Conservation (phyloP, 2,113 vertebrate species). For the Terrapene triunguis region DNA sequence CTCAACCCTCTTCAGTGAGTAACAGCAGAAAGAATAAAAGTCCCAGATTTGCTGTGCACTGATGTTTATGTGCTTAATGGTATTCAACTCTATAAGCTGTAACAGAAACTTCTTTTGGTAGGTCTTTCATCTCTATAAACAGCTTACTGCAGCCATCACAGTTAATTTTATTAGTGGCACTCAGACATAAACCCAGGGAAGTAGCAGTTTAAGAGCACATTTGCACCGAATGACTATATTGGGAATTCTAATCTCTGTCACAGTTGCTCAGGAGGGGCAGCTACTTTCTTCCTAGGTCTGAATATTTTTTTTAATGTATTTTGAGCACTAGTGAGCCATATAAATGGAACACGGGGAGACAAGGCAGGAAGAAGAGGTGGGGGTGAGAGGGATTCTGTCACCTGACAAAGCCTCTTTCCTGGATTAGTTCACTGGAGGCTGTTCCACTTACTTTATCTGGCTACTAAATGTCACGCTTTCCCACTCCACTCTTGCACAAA, state of each 20-base stretch:
- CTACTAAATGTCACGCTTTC: not conserved
- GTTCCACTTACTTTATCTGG: not conserved
- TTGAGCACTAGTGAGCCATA: constrained; percentile 17
- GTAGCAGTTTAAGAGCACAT: constrained; percentile 60
- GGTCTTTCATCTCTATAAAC: constrained; percentile 73
- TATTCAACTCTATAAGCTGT: constrained; percentile 50
- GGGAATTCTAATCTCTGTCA: constrained; percentile 61
- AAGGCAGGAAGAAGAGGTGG: not conserved
- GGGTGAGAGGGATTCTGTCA: constrained; percentile 48
- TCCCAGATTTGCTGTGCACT: constrained; percentile 13
- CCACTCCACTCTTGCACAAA: not conserved
- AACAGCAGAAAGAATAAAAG: constrained; percentile 52
- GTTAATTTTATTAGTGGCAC: constrained; percentile 76
- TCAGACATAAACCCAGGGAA: constrained; percentile 53
- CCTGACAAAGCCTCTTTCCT: constrained; percentile 46
- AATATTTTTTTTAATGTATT: constrained; percentile 38
- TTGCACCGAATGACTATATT: constrained; percentile 39
- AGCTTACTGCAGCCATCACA: constrained; percentile 70
- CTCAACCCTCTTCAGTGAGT: constrained; percentile 19
- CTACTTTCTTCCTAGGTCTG: constrained; percentile 31
- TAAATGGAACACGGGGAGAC: not conserved
- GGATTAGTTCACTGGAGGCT: constrained; percentile 52
- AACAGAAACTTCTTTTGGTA: constrained; percentile 65
- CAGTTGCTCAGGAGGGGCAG: constrained; percentile 31
- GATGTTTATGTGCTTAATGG: constrained; percentile 55